Evolutionary conservation across 2,888 invertebrate species (phyloP).

Genomic region (Chymomyza fuscimana): DNA sequence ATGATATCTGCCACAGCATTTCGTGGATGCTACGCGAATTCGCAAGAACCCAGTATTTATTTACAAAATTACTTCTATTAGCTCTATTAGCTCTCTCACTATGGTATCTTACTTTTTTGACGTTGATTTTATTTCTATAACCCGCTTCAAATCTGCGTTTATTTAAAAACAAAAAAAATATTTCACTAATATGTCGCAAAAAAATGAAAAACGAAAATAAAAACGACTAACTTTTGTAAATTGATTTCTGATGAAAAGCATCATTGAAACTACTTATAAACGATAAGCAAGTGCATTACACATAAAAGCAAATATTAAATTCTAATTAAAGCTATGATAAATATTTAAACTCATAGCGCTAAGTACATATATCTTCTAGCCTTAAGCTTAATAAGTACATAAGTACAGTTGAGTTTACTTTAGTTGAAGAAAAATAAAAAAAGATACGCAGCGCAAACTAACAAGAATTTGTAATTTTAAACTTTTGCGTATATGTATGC

Average conservation of each 20-base stretch:
- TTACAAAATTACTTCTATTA: no score
- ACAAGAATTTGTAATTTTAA: conserved; percentile 10
- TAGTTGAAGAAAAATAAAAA: conserved; percentile 11
- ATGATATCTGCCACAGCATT: no score
- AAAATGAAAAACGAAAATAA: not conserved
- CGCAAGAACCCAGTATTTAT: no score
- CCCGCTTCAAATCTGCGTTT: no score
- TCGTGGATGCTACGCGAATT: no score
- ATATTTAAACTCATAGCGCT: conserved; percentile 44
- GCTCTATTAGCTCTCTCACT: no score
- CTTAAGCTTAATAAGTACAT: conserved; percentile 44
- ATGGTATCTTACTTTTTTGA: no score
- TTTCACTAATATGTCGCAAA: no score
- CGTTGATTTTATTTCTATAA: no score
- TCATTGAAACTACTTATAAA: conserved; percentile 28
- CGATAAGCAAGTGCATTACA: conserved; percentile 71
- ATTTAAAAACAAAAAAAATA: no score
- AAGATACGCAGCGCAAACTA: not conserved
- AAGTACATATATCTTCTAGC: conserved; percentile 64
- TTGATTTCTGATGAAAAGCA: conserved; percentile 40
- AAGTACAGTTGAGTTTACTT: conserved; percentile 20
- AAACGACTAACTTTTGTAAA: conserved; percentile 41
- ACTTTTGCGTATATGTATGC: conserved; percentile 7
- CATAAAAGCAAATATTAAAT: conserved; percentile 35
- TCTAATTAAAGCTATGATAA: conserved; percentile 29